Evolutionary conservation across 1,140 invertebrate genomes (phyloP), one percentile per base, ranked within the genome.

Genomic region (Magallana gigas): DNA sequence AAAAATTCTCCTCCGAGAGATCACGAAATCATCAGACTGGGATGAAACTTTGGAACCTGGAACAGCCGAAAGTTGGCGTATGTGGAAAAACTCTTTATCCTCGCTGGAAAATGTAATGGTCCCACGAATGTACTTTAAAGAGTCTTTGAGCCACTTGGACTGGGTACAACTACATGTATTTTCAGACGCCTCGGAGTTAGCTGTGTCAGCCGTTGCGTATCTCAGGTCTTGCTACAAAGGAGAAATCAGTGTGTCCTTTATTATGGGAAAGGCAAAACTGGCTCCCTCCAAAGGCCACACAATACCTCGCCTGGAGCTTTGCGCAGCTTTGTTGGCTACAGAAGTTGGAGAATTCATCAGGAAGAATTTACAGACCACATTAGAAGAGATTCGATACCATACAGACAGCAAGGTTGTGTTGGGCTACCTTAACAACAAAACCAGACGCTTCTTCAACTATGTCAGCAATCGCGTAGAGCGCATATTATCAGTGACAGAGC

Each of bases 101-200:
- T 68, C 36, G 11, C 56, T 91, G 8, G 59, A 81, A 8, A n/a
- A 29, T 18, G 59, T 87, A 18, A 11, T 64, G 36, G 71, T 88
- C n/a, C 87, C 80, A 48, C 56, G 88, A 11, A 76, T 68, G 23
- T 88, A 80, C 23, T 14, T 84, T n/a, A 23, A 80, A 56, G 88
- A 85, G 29, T 85, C 80, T 91, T 91, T 85, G 4, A 94, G 14
- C 91, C 90, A 83, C 95, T 94, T 93, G 93, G 95, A 88, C 92
- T 94, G 23, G 8, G n/a, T 9, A 36, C 59, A 88, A 23, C n/a
- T 88, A 18, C 59, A 68, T 81, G 71, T 88, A 16, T 88, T 81
- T 57, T 76, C 62, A 18, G 87, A 88, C 71, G 87, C 87, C n/a
- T 85, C 84, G 12, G 18, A 81, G 56, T 7, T 57, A 29, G 87